phyloP scores from a whole-genome alignment of 1,140 invertebrate species.

The Zaprionus inermis region DNA sequence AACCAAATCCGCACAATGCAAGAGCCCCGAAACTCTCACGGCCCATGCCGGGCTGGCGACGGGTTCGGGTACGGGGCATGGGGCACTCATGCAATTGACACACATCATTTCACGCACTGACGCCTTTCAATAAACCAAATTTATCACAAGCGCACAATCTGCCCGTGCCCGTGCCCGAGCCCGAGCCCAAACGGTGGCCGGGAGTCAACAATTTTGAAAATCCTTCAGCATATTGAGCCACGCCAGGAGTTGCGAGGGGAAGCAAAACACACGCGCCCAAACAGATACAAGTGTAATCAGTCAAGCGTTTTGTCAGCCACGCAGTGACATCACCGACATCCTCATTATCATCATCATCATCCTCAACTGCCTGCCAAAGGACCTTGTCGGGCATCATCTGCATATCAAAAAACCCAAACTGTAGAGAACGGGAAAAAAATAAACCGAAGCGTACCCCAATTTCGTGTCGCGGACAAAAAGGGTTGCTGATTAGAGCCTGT shows the following conservation, averaged over 20 bases:
- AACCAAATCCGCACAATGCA: constrained; percentile 39
- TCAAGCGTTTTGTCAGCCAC: constrained; percentile 82
- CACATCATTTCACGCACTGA: constrained; percentile 84
- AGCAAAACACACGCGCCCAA: constrained; percentile 37
- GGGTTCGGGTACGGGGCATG: constrained; percentile 15
- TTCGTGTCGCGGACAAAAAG: constrained; percentile 51
- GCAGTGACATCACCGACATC: constrained; percentile 71
- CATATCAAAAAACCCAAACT: constrained; percentile 67
- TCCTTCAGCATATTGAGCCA: constrained; percentile 65
- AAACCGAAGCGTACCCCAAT: constrained; percentile 47
- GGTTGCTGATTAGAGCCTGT: constrained; percentile 77
- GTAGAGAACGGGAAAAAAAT: constrained; percentile 12
- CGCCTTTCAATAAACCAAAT: constrained; percentile 84
- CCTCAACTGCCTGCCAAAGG: constrained; percentile 12
- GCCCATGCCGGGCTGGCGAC: too few species aligned
- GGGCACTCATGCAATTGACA: constrained; percentile 83
- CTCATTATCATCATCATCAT: constrained; percentile 28
- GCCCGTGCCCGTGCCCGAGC: neutral
- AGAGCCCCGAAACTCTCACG: constrained; percentile 44
- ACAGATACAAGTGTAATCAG: constrained; percentile 83
- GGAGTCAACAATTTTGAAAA: constrained; percentile 74
- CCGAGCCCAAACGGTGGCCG: constrained; percentile 7
- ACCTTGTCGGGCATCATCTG: constrained; percentile 67
- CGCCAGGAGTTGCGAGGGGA: constrained; percentile 34
- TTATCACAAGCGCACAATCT: constrained; percentile 73